Conservation (phyloP, 1,140 invertebrate genomes). For the Drosophila paulistorum region DNA sequence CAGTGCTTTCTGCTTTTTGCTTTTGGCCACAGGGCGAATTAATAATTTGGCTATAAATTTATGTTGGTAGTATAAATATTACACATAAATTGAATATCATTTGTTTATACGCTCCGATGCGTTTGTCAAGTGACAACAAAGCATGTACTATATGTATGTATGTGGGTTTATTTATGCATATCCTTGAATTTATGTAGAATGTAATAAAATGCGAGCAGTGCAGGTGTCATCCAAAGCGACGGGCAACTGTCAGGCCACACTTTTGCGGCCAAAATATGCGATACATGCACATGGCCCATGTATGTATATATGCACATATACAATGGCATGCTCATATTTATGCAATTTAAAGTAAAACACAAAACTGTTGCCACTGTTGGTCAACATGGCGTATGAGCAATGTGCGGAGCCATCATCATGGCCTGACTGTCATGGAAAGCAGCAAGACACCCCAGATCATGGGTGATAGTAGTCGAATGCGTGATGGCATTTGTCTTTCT, state of each 20-base stretch:
- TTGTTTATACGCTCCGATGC: constrained; percentile 75
- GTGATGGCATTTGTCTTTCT: constrained; percentile 53
- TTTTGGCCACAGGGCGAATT: neutral
- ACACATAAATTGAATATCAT: constrained; percentile 78
- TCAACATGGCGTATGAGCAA: constrained; percentile 76
- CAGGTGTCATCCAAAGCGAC: constrained; percentile 70
- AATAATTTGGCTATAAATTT: neutral
- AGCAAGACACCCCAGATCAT: neutral
- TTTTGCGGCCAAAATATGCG: constrained; percentile 75
- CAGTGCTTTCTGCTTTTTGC: neutral
- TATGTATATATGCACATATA: constrained; percentile 7
- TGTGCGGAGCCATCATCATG: constrained; percentile 39
- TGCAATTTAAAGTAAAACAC: constrained; percentile 81
- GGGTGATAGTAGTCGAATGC: neutral
- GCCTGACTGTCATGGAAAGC: constrained; percentile 42
- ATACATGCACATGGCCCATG: constrained; percentile 24
- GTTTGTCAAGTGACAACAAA: constrained; percentile 65
- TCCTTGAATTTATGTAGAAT: constrained; percentile 43
- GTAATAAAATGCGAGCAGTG: constrained; percentile 78
- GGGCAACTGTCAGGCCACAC: constrained; percentile 70
- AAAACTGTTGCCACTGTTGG: constrained; percentile 69
- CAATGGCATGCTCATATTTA: constrained; percentile 65
- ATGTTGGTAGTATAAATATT: constrained; percentile 12
- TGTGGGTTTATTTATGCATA: neutral
- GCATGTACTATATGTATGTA: constrained; percentile 24